Evolutionary conservation across 1,140 invertebrate genomes (phyloP).

Genomic region (Pinna nobilis): DNA sequence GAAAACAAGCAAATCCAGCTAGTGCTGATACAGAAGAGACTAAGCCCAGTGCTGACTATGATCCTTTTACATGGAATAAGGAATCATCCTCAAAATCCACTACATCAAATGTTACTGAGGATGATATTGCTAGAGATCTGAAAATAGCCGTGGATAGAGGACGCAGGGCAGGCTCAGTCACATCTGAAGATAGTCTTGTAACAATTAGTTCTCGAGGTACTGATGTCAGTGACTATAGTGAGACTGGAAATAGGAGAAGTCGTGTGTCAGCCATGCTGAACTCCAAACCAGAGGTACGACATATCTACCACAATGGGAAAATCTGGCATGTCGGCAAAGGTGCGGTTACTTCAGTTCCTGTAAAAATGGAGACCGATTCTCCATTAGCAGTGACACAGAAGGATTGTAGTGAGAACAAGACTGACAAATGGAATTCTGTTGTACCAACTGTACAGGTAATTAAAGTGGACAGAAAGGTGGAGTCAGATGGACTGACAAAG

Average conservation of each 20-base stretch:
- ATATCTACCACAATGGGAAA: conserved; percentile 34
- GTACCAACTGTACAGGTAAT: not conserved
- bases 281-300: conserved; percentile 1
- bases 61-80: not conserved
- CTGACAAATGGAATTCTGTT: not conserved
- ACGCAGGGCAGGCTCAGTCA: not conserved
- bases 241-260: not conserved
- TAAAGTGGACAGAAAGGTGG: conserved; percentile 6
- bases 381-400: not conserved
- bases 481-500: not conserved
- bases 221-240: conserved; percentile 19
- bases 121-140: conserved; percentile 8
- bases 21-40: not conserved
- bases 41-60: not conserved
- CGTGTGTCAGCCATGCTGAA: not conserved
- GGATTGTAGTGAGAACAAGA: not conserved
- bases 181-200: conserved; percentile 9
- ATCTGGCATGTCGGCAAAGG: conserved; percentile 30
- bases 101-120: no score
- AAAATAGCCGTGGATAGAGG: not conserved
- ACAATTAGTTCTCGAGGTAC: conserved; percentile 15
- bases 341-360: conserved; percentile 21
- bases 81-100: no score
- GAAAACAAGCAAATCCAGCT: not conserved
- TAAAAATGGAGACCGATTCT: not conserved